phyloP scores from a whole-genome alignment of 1,140 invertebrate species.

The Phymastichus coffea region DNA sequence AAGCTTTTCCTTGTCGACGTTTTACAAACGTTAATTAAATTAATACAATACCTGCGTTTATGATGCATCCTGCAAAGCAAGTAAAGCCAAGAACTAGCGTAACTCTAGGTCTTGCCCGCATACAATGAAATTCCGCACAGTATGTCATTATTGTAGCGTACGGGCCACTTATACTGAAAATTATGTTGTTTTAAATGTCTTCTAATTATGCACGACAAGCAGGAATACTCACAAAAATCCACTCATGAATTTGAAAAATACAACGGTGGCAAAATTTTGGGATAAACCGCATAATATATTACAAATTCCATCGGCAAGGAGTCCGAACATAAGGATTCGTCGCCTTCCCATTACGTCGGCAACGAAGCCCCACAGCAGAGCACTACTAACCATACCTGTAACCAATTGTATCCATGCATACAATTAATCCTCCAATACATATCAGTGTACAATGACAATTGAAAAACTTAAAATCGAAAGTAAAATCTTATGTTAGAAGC shows the following conservation, averaged over 20 bases:
- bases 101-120: conserved; percentile 63
- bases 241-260: conserved; percentile 71
- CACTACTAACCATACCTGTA: conserved; percentile 78
- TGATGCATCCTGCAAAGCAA: conserved; percentile 40
- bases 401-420: conserved; percentile 21
- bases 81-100: conserved; percentile 65
- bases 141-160: conserved; percentile 72
- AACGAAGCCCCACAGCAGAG: conserved; percentile 79
- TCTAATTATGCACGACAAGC: background rate
- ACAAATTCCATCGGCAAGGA: conserved; percentile 68
- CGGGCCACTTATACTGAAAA: conserved; percentile 69
- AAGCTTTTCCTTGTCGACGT: no score
- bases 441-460: no score
- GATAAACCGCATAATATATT: conserved; percentile 68
- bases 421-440: no score
- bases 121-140: conserved; percentile 67
- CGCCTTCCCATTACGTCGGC: conserved; percentile 75
- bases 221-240: conserved; percentile 70
- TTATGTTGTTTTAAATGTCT: background rate
- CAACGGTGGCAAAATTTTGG: conserved; percentile 69
- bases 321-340: conserved; percentile 70
- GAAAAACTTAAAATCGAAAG: no score
- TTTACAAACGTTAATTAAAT: no score
- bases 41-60: conserved; percentile 43
- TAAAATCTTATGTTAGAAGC: no score